These are phyloP conservation scores for Thelaira solivaga DNA, from an alignment of 2,888 invertebrate species.

Conservation along the genomic window DNA sequence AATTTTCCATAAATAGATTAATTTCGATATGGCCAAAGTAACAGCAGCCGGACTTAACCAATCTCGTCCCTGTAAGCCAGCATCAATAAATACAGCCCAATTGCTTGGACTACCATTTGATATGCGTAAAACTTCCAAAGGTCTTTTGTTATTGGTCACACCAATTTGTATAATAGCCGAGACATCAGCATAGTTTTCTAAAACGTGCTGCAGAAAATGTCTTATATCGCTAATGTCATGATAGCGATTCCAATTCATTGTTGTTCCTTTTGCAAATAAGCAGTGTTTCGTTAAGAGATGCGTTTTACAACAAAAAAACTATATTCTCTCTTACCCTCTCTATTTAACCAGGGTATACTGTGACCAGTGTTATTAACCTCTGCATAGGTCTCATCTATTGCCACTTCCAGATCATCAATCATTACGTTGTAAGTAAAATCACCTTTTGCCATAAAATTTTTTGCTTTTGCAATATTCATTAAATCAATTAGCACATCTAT, in stretches of 20 bases:
- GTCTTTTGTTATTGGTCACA: slow-evolving; percentile 83
- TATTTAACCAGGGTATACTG: slow-evolving; percentile 71
- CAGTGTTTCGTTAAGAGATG: too few species aligned
- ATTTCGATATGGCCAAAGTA: slow-evolving; percentile 85
- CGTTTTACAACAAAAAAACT: too few species aligned
- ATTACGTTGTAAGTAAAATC: slow-evolving; percentile 83
- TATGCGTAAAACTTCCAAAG: slow-evolving; percentile 83
- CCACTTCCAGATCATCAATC: slow-evolving; percentile 86
- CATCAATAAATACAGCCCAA: slow-evolving; percentile 84
- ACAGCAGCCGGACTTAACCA: slow-evolving; percentile 90
- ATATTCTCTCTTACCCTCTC: slow-evolving; percentile 63
- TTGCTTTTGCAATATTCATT: slow-evolving; percentile 79
- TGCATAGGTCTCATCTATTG: slow-evolving; percentile 80
- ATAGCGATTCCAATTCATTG: slow-evolving; percentile 86
- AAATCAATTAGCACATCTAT: slow-evolving; percentile 83
- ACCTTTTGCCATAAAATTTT: slow-evolving; percentile 80
- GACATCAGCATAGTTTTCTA: slow-evolving; percentile 83
- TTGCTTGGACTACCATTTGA: slow-evolving; percentile 82
- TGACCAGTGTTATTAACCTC: slow-evolving; percentile 84
- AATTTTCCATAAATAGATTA: slow-evolving; percentile 82
- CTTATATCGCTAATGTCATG: slow-evolving; percentile 84
- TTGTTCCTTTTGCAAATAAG: slow-evolving; percentile 65
- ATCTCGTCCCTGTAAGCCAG: slow-evolving; percentile 90
- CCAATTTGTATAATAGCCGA: slow-evolving; percentile 86
- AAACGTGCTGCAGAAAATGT: slow-evolving; percentile 84